A percentile compares a stretch with the other conserved stretches of the same genome.
Evolutionary conservation across 2,113 vertebrate genomes (phyloP).

Genomic region (Myotis brandtii): DNA sequence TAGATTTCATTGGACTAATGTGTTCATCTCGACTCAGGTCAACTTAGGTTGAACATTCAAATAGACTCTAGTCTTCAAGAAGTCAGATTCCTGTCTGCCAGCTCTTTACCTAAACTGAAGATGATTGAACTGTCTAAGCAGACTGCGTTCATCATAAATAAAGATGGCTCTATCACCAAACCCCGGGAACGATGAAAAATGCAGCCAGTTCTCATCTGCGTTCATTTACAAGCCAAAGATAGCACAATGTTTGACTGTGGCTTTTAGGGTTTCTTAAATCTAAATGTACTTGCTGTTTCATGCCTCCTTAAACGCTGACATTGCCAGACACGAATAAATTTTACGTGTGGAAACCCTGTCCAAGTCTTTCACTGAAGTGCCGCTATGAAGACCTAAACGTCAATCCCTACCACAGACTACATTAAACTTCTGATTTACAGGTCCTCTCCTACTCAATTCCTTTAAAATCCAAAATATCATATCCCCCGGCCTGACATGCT

Average conservation of each 20-base stretch:
- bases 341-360: not conserved
- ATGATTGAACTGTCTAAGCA: not conserved
- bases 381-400: not conserved
- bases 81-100: not conserved
- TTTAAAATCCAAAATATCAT: slow-evolving; percentile 1
- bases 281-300: not conserved
- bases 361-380: not conserved
- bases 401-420: not conserved
- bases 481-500: not conserved
- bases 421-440: not conserved
- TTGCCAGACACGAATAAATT: not conserved
- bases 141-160: slow-evolving; percentile 18
- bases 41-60: not conserved
- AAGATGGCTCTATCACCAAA: not conserved
- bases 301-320: not conserved
- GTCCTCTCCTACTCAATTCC: not conserved
- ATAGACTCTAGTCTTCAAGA: not conserved
- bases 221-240: slow-evolving; percentile 23
- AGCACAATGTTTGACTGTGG: not conserved
- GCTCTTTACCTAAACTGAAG: slow-evolving; percentile 1
- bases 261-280: not conserved
- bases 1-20: not conserved
- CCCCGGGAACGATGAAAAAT: not conserved
- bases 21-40: slow-evolving; percentile 11
- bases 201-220: not conserved